Evolutionary conservation across 2,888 invertebrate species (phyloP), one percentile per base, ranked within the genome.

Genomic region (Bembecia ichneumoniformis): DNA sequence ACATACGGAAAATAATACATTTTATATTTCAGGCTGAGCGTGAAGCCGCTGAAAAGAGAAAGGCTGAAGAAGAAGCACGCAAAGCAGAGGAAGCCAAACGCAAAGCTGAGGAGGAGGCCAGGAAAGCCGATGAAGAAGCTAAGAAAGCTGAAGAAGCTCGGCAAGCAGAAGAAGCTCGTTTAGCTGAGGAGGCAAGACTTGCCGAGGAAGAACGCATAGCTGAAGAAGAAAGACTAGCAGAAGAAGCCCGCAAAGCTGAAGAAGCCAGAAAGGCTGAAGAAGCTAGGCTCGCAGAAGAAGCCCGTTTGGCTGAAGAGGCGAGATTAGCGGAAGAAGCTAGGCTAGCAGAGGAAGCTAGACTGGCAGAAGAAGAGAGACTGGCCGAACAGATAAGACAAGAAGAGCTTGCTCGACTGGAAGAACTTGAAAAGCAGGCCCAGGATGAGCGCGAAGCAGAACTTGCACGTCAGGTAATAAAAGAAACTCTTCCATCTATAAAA

Each of bases 361-460:
- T 60, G 11, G 69, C 68, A 3, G 66, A 72, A 53, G 71, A 72
- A 58, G 81, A 82, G 52, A 68, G 88, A 58, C 63, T 74, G 54
- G 84, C 80, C 1, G 86, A 86, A 73, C 89, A 89, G 65, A 88
- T 76, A 55, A 87, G 88, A 49, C 89, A 89, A 60, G 89, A 89
- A 56, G 89, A 89, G 64, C 76, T 89, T 43, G 77, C 87, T 7
- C 81, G 87, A 55, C 74, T 90, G 55, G 90, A 89, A 60, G 90
- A 91, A 65, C 75, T 91, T 43, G 90, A 90, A 50, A 87, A 84
- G 59, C 89, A 90, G 61, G 90, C 90, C 1, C 89, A 90, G 64
- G 90, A 90, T 63, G 90, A 90, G 62, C 87, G 88, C 17, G 92
- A 92, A 76, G 90, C 82, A 5, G 92, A 92, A 66, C 86, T 92